Evolutionary conservation across 1,140 invertebrate species (phyloP), one percentile per base, ranked within the genome.

Genomic region (Drosophila pruinosa): DNA sequence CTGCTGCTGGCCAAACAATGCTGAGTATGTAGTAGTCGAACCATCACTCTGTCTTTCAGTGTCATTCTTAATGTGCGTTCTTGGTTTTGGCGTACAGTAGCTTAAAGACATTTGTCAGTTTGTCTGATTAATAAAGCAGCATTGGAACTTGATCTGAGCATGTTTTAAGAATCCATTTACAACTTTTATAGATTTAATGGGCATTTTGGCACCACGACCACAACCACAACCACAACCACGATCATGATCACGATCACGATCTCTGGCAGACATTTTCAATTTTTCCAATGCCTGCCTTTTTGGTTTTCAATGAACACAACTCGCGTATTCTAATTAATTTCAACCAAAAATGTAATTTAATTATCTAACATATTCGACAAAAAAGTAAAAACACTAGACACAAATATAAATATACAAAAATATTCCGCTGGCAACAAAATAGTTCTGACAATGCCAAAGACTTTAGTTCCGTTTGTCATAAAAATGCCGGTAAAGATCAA

Each of bases 391-490:
- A 43, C 8, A 58, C 6, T 48, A 21, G 56, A 17, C 34, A 21
- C n/a, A 34, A 28, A 14, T 28, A 34, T 12, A 47, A 19, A 58
- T 8, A 31, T n/a, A 59, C 26, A 47, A 31, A 58, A 57, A 67
- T 8, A 57, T 65, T 72, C 69, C 45, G 36, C 26, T 45, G 12
- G n/a, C 45, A 54, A 53, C 21, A 45, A 53, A 38, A 24, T 43
- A 34, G 56, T 53, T 53, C 21, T 36, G 15, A 47, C 61, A 56
- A 58, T 64, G 61, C 21, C 68, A 70, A 65, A 64, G 45, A 65
- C 38, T 58, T 71, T 12, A 67, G 63, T 72, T 72, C 62, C 69
- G 69, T 67, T 72, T 67, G 36, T 43, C 69, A 72, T 72, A 72
- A 72, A 72, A 53, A 17, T 71, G 61, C 41, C 61, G 61, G 50